Evolutionary conservation across 2,113 vertebrate genomes (phyloP).

Genomic region (Lepus americanus): DNA sequence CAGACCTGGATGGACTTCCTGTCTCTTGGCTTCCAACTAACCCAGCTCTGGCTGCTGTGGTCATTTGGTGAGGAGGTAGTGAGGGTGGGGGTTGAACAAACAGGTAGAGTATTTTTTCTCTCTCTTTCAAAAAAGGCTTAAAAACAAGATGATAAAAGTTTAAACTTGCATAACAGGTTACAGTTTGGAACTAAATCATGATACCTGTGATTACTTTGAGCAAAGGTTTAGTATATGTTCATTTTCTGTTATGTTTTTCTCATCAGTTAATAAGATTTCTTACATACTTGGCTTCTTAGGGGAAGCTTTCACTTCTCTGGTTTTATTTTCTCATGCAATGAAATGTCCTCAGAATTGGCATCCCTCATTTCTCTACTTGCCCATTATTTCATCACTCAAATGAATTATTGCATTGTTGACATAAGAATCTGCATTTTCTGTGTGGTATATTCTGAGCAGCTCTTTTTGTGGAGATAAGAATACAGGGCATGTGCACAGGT

Average conservation of each 20-base stretch:
- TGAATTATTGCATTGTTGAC: neutral
- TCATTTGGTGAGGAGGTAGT: no score
- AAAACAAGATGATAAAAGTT: neutral
- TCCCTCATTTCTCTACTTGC: neutral
- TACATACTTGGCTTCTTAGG: neutral
- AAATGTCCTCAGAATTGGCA: neutral
- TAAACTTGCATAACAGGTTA: neutral
- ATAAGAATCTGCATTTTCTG: neutral
- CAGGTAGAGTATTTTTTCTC: no score
- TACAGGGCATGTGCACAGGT: neutral
- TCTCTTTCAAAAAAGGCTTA: no score
- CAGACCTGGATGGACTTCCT: no score
- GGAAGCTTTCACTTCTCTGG: neutral
- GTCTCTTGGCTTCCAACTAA: no score
- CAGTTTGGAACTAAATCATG: neutral
- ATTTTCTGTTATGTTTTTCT: neutral
- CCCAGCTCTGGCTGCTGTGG: no score
- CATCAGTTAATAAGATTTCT: neutral
- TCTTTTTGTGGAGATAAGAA: neutral
- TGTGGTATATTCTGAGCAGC: neutral
- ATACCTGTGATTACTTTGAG: neutral
- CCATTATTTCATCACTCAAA: neutral
- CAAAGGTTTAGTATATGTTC: neutral
- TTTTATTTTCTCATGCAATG: neutral
- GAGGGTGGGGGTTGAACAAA: no score